Percentiles rank a stretch among this genome's conserved stretches.
Conservation (phyloP, 53 echinoderm and acorn worm species). For the Paelopatides confundens region DNA sequence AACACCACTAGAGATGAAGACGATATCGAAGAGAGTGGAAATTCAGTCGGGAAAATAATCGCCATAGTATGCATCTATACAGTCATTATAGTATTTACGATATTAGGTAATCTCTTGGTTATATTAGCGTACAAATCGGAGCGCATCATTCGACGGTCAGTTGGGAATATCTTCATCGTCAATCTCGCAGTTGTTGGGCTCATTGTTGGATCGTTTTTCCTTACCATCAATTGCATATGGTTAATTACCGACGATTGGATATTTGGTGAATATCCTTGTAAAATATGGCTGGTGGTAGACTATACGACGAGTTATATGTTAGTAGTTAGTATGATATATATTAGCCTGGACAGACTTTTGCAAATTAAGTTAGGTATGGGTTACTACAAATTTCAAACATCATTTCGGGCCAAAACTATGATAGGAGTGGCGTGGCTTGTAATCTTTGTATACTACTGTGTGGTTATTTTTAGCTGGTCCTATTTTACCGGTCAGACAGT, state of each 20-base stretch:
- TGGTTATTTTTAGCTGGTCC: constrained; percentile 32
- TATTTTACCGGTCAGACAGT: constrained; percentile 6
- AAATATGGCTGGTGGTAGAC: constrained; percentile 73
- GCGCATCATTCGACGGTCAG: constrained; percentile 40
- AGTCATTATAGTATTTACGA: constrained; percentile 51
- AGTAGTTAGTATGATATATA: constrained; percentile 66
- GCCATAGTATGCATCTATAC: neutral
- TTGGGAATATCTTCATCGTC: constrained; percentile 75
- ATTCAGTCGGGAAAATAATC: neutral
- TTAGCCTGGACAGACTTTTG: constrained; percentile 77
- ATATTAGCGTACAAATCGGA: constrained; percentile 70
- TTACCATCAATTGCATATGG: constrained; percentile 73
- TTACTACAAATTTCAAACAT: constrained; percentile 48
- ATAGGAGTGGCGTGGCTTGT: constrained; percentile 50
- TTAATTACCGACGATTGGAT: constrained; percentile 58
- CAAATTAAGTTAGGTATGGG: constrained; percentile 55
- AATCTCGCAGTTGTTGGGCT: constrained; percentile 74
- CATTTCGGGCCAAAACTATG: constrained; percentile 33
- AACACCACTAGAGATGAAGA: neutral
- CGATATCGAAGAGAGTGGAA: neutral
- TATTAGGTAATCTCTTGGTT: constrained; percentile 75
- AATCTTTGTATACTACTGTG: constrained; percentile 29
- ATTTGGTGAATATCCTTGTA: constrained; percentile 77
- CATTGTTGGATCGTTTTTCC: constrained; percentile 54
- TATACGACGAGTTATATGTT: constrained; percentile 68